These are phyloP conservation scores for Apantesis nais DNA, from an alignment of 2,888 invertebrate species.

Conservation along the genomic window DNA sequence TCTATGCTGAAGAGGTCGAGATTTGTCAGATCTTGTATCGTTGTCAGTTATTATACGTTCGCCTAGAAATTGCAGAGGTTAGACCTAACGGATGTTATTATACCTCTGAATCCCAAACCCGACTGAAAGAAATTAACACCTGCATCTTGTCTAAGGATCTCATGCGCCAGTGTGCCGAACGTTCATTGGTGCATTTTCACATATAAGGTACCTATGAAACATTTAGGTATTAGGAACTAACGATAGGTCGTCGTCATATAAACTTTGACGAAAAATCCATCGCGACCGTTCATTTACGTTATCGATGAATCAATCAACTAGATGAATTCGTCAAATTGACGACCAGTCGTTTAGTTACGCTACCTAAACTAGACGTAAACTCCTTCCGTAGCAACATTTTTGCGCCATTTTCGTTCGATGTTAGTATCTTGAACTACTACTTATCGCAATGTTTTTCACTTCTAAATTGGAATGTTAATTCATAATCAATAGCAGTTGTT, in stretches of 20 bases:
- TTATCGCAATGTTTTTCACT: neutral
- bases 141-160: neutral
- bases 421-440: neutral
- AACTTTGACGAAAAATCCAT: neutral
- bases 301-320: neutral
- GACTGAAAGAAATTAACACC: neutral
- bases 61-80: neutral
- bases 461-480: neutral
- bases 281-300: neutral
- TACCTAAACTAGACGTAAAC: neutral
- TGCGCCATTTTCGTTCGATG: neutral
- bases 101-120: neutral
- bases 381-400: neutral
- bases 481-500: neutral
- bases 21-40: neutral
- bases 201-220: neutral
- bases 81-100: neutral
- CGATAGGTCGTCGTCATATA: neutral
- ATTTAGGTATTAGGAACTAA: neutral
- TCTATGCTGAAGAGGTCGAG: neutral
- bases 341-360: neutral
- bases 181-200: constrained; percentile 10
- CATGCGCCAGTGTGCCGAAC: constrained; percentile 7
- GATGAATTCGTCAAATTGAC: neutral
- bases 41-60: neutral